Percentiles rank a stretch among this genome's conserved stretches.
These are phyloP conservation scores for Caenorhabditis auriculariae DNA, from an alignment of 2,888 invertebrate genomes.

Conservation along the genomic window DNA sequence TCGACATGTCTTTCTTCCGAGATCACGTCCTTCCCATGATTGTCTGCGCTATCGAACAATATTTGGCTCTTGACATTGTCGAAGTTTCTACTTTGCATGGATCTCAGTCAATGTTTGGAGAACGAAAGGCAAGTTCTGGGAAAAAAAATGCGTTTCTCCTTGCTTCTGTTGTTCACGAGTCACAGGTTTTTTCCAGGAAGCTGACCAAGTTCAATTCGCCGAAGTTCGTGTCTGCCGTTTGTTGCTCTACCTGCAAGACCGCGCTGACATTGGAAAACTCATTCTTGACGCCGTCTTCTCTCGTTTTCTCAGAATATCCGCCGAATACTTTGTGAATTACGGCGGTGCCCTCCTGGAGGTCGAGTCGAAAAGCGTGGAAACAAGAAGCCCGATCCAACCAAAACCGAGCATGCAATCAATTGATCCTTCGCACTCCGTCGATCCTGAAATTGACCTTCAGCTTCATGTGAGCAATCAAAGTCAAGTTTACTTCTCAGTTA, in stretches of 20 bases:
- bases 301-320: constrained; percentile 72
- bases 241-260: constrained; percentile 80
- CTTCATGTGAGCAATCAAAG: no score
- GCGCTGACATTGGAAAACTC: constrained; percentile 80
- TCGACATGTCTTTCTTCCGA: constrained; percentile 39
- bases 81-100: constrained; percentile 39
- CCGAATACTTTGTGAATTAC: no score
- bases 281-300: constrained; percentile 78
- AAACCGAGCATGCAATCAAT: no score
- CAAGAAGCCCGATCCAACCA: no score
- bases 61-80: constrained; percentile 44
- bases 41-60: constrained; percentile 32
- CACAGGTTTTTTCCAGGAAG: constrained; percentile 18
- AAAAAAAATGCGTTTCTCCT: no score
- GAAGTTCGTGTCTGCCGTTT: constrained; percentile 73
- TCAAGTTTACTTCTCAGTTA: no score
- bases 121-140: no score
- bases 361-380: no score
- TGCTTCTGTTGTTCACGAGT: background rate
- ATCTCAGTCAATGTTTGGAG: constrained; percentile 20
- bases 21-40: constrained; percentile 33
- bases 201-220: constrained; percentile 57
- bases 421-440: no score
- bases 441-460: no score
- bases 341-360: no score